phyloP scores from a whole-genome alignment of 2,113 vertebrate species.

The Heteronetta atricapilla region DNA sequence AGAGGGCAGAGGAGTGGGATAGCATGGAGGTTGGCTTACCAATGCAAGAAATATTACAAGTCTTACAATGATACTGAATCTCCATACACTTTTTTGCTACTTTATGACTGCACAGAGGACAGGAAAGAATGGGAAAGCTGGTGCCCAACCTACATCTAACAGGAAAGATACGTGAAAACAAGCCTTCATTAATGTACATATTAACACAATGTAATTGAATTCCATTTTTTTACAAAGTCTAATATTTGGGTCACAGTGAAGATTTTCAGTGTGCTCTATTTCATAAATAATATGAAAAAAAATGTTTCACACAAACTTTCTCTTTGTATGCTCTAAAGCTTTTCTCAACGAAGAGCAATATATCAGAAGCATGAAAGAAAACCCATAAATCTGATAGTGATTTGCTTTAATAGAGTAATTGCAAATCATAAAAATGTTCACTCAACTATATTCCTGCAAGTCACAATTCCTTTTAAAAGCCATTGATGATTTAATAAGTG shows the following conservation, averaged over 20 bases:
- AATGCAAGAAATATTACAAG: background rate
- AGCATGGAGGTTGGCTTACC: background rate
- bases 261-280: background rate
- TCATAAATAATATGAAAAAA: background rate
- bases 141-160: background rate
- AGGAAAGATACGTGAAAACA: background rate
- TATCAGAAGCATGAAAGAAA: background rate
- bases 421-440: background rate
- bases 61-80: background rate
- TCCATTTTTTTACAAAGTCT: background rate
- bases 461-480: constrained; percentile 25
- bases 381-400: background rate
- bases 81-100: background rate
- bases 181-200: background rate
- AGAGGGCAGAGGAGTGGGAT: background rate
- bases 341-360: background rate
- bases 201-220: background rate
- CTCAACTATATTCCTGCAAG: background rate
- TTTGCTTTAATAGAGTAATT: constrained; percentile 17
- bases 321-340: background rate
- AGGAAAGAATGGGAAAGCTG: background rate
- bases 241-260: background rate
- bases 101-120: background rate
- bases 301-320: background rate
- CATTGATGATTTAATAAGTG: constrained; percentile 34